Conservation (phyloP, 1,140 invertebrate genomes). For the Bombus balteatus region DNA sequence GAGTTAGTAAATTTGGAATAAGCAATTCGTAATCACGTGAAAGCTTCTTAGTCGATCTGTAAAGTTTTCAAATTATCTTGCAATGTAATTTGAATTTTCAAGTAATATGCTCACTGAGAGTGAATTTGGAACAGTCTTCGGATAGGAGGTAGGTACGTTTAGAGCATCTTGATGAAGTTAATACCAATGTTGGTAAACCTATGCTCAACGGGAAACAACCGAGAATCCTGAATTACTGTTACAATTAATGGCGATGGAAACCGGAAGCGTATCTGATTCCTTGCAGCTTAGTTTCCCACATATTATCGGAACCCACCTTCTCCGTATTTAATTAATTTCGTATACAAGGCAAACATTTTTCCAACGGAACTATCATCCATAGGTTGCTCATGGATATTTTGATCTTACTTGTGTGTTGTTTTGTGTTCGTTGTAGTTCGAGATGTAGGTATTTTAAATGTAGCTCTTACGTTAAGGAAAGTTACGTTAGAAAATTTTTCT, state of each 20-base stretch:
- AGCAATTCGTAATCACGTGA: background rate
- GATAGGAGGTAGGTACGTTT: background rate
- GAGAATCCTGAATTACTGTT: conserved; percentile 24
- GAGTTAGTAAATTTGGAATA: too few relatives aligned
- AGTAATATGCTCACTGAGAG: background rate
- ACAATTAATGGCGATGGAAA: conserved; percentile 14
- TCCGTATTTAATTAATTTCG: background rate
- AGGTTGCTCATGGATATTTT: background rate
- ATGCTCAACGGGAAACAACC: conserved; percentile 5
- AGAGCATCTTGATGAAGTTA: conserved; percentile 27
- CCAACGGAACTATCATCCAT: background rate
- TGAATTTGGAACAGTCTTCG: conserved; percentile 20
- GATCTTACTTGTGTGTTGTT: background rate
- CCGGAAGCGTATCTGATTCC: conserved; percentile 3
- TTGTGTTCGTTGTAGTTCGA: background rate
- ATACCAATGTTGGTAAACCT: conserved; percentile 39
- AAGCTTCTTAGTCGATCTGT: background rate
- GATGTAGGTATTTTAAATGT: background rate
- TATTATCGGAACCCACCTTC: background rate
- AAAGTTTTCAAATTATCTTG: conserved; percentile 8
- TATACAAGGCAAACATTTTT: background rate
- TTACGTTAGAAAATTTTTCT: background rate
- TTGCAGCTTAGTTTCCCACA: too few relatives aligned
- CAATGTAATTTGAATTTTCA: conserved; percentile 15
- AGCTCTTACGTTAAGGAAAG: background rate